Evolutionary conservation across 2,888 invertebrate species (phyloP), one percentile per base, ranked within the genome.

Genomic region (Drosophila neotestacea): DNA sequence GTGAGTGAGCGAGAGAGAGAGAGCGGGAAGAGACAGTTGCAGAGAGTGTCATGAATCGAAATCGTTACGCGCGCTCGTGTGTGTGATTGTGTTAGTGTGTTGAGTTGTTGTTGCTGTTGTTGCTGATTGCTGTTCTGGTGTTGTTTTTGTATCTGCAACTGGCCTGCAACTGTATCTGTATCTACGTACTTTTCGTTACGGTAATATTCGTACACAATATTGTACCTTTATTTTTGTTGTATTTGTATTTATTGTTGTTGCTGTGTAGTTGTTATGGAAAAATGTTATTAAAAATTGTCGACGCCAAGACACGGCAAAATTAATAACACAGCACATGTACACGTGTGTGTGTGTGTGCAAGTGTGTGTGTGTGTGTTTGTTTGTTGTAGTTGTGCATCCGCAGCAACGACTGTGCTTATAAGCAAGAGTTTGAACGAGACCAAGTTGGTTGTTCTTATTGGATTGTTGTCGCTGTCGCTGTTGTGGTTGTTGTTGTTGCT

Each of bases 381-480:
- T 30, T 51, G 42, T 41, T 54, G 56, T 47, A 16, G 27, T 27
- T 46, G 54, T 62, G 62, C 55, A 55, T 62, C 54, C 54, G 55
- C 47, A 55, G 38, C 32, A 41, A 46, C 36, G 39, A 9, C 22
- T 77, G 74, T 77, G 80, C 73, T 74, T 74, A 22, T 22, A 74
- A 77, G 77, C 70, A 74, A 70, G 62, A 78, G 76, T 81, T 78
- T 73, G 64, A 65, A 69, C 34, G 58, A 79, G 79, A 67, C 70
- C 76, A 73, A 79, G 81, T 73, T 70, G 70, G 63, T 70, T 58
- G 61, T 81, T 81, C 84, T 84, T 84, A 81, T 81, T 81, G 85
- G 81, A 76, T 68, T 75, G 66, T 67, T 62, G 71, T 70, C 47
- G 50, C 56, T 67, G 61, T 13, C 62, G 50, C 22, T 58, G 50